Base-by-base conservation (phyloP, 2,797 vertebrate species). In the Myotis findleyi region DNA sequence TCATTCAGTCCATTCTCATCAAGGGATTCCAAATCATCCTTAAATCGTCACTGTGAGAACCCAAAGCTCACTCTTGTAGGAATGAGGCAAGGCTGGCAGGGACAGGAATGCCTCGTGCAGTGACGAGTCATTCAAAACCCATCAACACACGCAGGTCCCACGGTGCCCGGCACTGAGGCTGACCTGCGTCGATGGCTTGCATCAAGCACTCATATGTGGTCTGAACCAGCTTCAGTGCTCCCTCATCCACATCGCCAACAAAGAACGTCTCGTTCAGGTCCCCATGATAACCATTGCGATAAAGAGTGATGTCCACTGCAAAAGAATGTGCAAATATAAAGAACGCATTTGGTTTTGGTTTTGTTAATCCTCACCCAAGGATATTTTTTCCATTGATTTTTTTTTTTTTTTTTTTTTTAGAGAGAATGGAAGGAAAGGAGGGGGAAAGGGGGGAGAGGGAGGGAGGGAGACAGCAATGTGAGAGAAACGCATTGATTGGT, bases 181-280 rank as follows among this genome's bases (percentile, higher is more conserved):
- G 98, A 99, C 99, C 99, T 96, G 99, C 99, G 94, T 99, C 99
- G 0, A 99, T 99, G 97, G 99, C 99, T 98, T 99, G 99, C 99
- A 99, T 99, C 97, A 99, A 99, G 98, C 99, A 99, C 98, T 99
- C 99, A 0, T 99, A 99, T 0, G 99, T 99, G 25, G 99, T 99
- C 96, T 99, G 99, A 72, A 99, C 99, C 95, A 99, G 99, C 89
- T 98, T 99, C 98, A 99, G 99, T 7, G 99, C 99, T 96, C 98
- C 99, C 96, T 99, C 99, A 3, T 99, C 99, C 97, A 99, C 98
- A 0, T 99, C 99, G 3, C 99, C 99, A 9, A 99, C 98, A 79
- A 99, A 99, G 98, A 99, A 99, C 0, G 99, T 99, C 98, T 99
- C 99, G 0, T 99, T 99, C 92, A 99, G 99, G 98, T 99, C 99